Base-by-base conservation (phyloP, 2,113 vertebrate genomes). In the Sylvia atricapilla region DNA sequence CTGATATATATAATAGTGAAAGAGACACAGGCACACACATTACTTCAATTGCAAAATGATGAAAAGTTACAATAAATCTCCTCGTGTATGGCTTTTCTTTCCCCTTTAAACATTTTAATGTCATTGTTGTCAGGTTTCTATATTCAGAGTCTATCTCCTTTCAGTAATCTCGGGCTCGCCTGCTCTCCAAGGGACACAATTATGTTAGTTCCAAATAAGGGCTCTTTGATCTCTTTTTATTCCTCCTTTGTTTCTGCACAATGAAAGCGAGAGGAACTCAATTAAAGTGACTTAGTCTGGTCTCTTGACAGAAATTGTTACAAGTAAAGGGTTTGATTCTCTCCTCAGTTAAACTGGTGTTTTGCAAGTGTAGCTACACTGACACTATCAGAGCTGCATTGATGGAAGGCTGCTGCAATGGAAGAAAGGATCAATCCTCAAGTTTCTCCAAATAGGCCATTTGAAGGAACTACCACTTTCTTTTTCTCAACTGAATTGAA, bases 181-280 rank as follows among this genome's bases (percentile, higher is more conserved):
- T 94, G 81, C 86, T 92, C 93, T 94, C 94, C 62, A 23, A 94
- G 92, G 93, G 92, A 94, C 83, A 90, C 94, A 96, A 96, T 94
- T 96, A 95, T 93, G 93, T 96, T 96, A 80, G 92, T 84, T 96
- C 94, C 94, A 96, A 92, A 96, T 95, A 97, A 97, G 88, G 90
- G 68, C 83, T 95, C 93, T 96, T 97, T 97, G 94, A 97, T 96
- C 94, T 95, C 90, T 94, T 96, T 95, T 96, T 94, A 96, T 94
- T 95, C 95, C 89, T 94, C 63, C 96, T 95, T 95, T 94, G 93
- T 96, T 96, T 95, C 96, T 39, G 84, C 84, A 94, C 93, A 96
- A 94, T 92, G 84, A 96, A 89, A 94, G 93, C 2, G 12, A 96
- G 93, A 75, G 84, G 87, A 96, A 96, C 95, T 96, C 95, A 96